phyloP scores from a whole-genome alignment of 64 coral and sea anemone genomes.

The Hydrozoanthus tunicans region DNA sequence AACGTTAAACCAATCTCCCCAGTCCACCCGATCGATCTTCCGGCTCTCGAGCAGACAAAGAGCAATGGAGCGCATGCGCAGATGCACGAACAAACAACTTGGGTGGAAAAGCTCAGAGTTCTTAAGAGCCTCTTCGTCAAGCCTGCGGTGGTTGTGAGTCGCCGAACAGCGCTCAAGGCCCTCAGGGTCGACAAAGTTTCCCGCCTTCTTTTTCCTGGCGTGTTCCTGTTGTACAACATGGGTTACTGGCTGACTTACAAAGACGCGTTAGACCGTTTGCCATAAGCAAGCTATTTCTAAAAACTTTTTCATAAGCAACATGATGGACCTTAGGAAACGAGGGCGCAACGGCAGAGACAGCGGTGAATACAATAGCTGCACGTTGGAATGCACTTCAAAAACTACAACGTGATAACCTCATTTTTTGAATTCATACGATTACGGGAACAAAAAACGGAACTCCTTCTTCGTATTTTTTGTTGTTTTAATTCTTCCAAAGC shows the following conservation, averaged over 20 bases:
- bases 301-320: neutral
- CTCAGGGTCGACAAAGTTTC: conserved; percentile 18
- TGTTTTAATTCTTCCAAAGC: too few relatives aligned
- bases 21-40: neutral
- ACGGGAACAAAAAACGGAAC: too few relatives aligned
- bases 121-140: neutral
- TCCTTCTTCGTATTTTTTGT: too few relatives aligned
- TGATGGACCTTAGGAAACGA: too few relatives aligned
- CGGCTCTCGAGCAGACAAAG: neutral
- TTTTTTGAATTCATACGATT: too few relatives aligned
- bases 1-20: neutral
- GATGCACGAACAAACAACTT: neutral
- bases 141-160: neutral
- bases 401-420: too few relatives aligned
- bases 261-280: neutral
- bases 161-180: neutral
- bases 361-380: too few relatives aligned
- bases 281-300: neutral
- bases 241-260: conserved; percentile 15
- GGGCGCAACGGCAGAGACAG: too few relatives aligned
- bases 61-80: neutral
- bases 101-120: neutral
- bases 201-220: neutral
- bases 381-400: too few relatives aligned
- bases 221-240: conserved; percentile 23